Base-by-base conservation (phyloP, 2,797 vertebrate genomes). In the Varecia variegata region DNA sequence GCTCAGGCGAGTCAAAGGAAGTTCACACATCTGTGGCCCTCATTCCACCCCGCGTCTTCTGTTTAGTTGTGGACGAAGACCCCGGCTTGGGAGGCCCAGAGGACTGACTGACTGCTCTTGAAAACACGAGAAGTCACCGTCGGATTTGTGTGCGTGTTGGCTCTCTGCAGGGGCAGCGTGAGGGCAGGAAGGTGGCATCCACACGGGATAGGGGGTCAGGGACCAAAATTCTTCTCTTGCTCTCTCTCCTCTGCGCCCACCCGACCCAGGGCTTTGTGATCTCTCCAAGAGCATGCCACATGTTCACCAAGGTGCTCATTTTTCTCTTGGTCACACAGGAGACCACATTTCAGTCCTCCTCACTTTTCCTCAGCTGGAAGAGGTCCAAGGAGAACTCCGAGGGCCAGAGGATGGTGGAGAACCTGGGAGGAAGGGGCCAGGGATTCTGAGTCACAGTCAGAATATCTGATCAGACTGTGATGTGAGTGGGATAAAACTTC, bases 221-320 rank as follows among this genome's bases (percentile, higher is more conserved):
- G n/a, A 27, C 45, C 13, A 40, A 2, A 9, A 4, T 32, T 17
- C 20, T 86, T 35, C 79, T 79, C 67, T 70, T n/a, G 38, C 7
- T 21, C 3, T 8, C 38, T 77, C 30, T 70, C 47, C 35, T 67
- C 65, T 47, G n/a, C 3, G 14, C n/a, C 35, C 35, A 0, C 13
- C 20, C 8, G 27, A 11, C 20, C 11, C 6, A 13, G 5, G 8
- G 47, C 83, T 85, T 52, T 23, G 0, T 20, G 13, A n/a, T 25
- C 6, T 38, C 86, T 47, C 21, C 1, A 0, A 6, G 35, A 13
- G 1, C 38, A 4, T 13, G 40, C 5, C 11, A 18, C 1, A 0
- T 21, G 15, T 85, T 32, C 25, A 30, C n/a, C 47, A 25, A 30
- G 30, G 3, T 38, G 23, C 32, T 88, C 15, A 8, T 54, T 32